Evolutionary conservation across 2,797 vertebrate genomes (phyloP).

Genomic region (Diceros bicornis): DNA sequence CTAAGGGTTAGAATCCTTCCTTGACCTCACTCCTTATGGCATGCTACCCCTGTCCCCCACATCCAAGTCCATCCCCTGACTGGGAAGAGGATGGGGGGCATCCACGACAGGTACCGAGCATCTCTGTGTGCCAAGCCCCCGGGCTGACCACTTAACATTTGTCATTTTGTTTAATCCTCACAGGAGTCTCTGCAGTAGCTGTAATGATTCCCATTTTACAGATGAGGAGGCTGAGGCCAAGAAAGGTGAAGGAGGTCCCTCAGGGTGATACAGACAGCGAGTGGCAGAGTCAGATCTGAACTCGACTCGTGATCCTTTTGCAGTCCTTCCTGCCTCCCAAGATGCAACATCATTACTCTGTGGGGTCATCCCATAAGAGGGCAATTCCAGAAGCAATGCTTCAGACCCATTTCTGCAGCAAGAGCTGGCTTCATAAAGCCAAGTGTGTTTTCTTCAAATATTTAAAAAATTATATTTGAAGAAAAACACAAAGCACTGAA

Average conservation of each 20-base stretch:
- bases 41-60: not conserved
- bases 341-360: fast-evolving
- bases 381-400: fast-evolving
- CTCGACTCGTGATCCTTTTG: not conserved
- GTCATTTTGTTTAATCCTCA: not conserved
- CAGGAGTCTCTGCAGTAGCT: not conserved
- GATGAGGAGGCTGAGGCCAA: not conserved
- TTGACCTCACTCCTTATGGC: not conserved
- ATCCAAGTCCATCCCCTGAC: too few relatives aligned
- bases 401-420: not conserved
- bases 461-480: constrained; percentile 23
- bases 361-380: not conserved
- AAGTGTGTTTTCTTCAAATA: not conserved
- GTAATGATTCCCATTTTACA: not conserved
- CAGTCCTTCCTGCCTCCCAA: not conserved
- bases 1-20: not conserved
- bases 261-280: not conserved
- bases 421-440: not conserved
- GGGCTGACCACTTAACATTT: fast-evolving
- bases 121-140: fast-evolving
- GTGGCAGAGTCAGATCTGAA: not conserved
- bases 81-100: too few relatives aligned
- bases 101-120: not conserved
- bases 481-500: not conserved
- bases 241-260: not conserved